Evolutionary conservation across 2,113 vertebrate genomes (phyloP).

Genomic region (Nesoenas mayeri): DNA sequence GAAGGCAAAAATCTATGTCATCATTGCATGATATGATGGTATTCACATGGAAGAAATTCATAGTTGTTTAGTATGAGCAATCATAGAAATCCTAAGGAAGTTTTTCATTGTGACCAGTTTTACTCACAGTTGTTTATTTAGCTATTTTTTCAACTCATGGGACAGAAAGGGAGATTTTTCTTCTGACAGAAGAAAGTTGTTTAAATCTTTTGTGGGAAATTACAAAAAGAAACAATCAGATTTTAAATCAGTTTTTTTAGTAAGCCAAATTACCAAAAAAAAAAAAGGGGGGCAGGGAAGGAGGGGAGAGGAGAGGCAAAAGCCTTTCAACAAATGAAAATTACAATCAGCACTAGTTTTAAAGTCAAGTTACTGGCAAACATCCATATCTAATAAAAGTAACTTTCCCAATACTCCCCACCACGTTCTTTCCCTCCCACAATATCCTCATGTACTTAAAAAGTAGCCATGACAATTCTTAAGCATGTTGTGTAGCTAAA

Average conservation of each 20-base stretch:
- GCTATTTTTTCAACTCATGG: neutral
- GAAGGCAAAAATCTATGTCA: neutral
- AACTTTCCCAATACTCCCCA: neutral
- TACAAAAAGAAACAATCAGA: neutral
- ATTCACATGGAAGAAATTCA: neutral
- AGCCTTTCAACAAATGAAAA: neutral
- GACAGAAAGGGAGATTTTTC: neutral
- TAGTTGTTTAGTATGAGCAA: neutral
- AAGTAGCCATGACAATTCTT: neutral
- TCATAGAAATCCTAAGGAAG: neutral
- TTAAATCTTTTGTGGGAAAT: neutral
- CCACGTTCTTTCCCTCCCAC: neutral
- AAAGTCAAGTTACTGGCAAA: neutral
- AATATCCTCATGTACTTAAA: neutral
- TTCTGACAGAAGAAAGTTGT: neutral
- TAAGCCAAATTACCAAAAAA: neutral
- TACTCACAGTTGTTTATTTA: neutral
- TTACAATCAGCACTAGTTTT: neutral
- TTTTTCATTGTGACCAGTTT: neutral
- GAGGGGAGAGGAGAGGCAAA: neutral
- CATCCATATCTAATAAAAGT: neutral
- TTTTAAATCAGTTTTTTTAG: neutral
- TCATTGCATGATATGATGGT: neutral
- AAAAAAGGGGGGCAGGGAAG: rapidly evolving
- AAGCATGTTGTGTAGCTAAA: neutral